Evolutionary conservation across 2,888 invertebrate species (phyloP), one percentile per base, ranked within the genome.

Genomic region (Lottia scabra): DNA sequence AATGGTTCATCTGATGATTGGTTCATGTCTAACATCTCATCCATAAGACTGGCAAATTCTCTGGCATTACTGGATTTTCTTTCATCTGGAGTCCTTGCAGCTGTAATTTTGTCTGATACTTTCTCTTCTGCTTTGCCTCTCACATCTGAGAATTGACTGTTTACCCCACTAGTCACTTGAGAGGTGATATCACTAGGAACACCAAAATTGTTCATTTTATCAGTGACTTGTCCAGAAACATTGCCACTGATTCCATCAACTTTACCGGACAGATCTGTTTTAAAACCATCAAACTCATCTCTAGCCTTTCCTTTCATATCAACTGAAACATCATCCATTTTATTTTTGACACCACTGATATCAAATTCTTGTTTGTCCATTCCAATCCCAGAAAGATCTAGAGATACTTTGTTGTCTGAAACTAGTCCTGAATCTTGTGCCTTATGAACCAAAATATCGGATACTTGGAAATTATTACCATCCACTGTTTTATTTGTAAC

Each of bases 11-110:
- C 65, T 44, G 62, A 38, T 10, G 67, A n/a, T 19, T 63, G 46
- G 43, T 67, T 65, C 23, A 56, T 67, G 63, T 72, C 75, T 23
- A 70, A 63, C 67, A 71, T 68, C 64, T 75, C 68, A 43, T 71
- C 75, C 73, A 71, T 71, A n/a, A 75, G 63, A 64, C 63, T 62
- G 45, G 71, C 73, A 66, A 69, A 73, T 48, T 73, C 71, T 15
- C 48, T 38, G 16, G 66, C 75, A 19, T 67, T 71, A 38, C 70
- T 67, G 27, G 19, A 23, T 56, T 56, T 56, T 8, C 56, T 19
- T 23, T 56, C 56, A 23, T 56, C 23, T 12, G 23, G 23, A 12
- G 10, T 13, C 23, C 23, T 16, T 13, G 23, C 10, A 6, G 56
- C 23, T 56, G 56, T 23, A 23, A 56, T 12, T 13, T 19, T 12